phyloP scores from a whole-genome alignment of 2,888 invertebrate species.

The Harpalus rubripes region DNA sequence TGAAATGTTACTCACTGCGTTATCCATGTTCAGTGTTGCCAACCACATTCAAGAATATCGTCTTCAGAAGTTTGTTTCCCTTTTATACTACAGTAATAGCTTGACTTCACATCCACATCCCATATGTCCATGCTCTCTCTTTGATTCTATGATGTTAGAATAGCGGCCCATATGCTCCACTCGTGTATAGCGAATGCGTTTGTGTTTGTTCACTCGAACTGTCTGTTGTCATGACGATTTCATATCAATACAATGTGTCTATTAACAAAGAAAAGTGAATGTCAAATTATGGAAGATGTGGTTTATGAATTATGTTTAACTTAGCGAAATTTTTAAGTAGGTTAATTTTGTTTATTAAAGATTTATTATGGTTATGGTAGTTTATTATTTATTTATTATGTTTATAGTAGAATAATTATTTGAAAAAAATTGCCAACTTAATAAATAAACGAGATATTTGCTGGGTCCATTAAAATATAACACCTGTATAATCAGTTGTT shows the following conservation, averaged over 20 bases:
- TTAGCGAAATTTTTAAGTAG: background rate
- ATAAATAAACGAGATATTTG: too few species aligned
- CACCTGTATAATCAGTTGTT: too few species aligned
- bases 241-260: conserved; percentile 34
- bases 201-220: conserved; percentile 38
- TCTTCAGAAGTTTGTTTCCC: conserved; percentile 21
- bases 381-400: background rate
- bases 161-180: conserved; percentile 59
- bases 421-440: too few species aligned
- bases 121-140: conserved; percentile 63
- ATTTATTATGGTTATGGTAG: background rate
- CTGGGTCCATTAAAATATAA: too few species aligned
- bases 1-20: conserved; percentile 29
- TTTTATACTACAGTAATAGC: conserved; percentile 53
- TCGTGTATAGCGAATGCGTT: conserved; percentile 37
- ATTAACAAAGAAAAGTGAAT: conserved; percentile 46
- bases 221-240: conserved; percentile 39
- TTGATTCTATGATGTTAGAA: background rate
- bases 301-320: background rate
- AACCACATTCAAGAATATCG: conserved; percentile 52
- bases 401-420: too few species aligned
- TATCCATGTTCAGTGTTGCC: conserved; percentile 45
- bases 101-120: conserved; percentile 30
- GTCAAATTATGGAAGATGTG: conserved; percentile 7
- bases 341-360: too few species aligned